phyloP scores from a whole-genome alignment of 2,113 vertebrate genomes.

The Leptobrachium leishanense region DNA sequence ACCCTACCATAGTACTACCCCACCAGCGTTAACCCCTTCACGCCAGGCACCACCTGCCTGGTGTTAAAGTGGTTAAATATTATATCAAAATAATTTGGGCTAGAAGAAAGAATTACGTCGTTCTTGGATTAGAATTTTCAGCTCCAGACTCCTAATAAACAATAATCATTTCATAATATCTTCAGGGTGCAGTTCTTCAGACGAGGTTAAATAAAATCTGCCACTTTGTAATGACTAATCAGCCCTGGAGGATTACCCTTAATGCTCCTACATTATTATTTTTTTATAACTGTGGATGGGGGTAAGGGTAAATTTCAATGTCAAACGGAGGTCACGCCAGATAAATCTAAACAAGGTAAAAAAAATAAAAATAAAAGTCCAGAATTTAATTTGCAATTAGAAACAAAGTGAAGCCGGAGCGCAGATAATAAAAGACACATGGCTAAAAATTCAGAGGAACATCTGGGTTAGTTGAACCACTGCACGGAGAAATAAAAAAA shows the following conservation, averaged over 20 bases:
- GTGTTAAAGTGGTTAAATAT: too few species aligned
- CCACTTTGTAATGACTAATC: slow-evolving; percentile 29
- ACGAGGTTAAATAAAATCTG: slow-evolving; percentile 36
- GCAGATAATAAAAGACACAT: slow-evolving; percentile 39
- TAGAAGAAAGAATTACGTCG: too few species aligned
- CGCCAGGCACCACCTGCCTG: too few species aligned
- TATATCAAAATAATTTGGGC: too few species aligned
- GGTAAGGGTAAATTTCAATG: slow-evolving; percentile 51
- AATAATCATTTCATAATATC: too few species aligned
- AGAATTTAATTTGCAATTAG: slow-evolving; percentile 37
- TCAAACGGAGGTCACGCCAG: slow-evolving; percentile 53
- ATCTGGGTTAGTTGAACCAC: slow-evolving; percentile 36
- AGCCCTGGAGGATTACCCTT: not conserved
- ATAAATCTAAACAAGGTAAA: slow-evolving; percentile 35
- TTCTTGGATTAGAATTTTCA: too few species aligned
- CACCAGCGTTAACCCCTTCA: too few species aligned
- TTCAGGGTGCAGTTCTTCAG: too few species aligned
- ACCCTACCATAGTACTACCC: too few species aligned
- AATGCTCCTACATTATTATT: slow-evolving; percentile 5
- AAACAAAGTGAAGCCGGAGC: slow-evolving; percentile 48
- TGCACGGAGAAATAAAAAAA: slow-evolving; percentile 5
- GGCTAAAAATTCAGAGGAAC: slow-evolving; percentile 42
- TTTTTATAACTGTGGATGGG: slow-evolving; percentile 55
- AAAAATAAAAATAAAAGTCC: slow-evolving; percentile 42
- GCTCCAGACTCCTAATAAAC: too few species aligned